Evolutionary conservation across 1,140 invertebrate genomes (phyloP), one percentile per base, ranked within the genome.

Genomic region (Drosophila melanogaster): DNA sequence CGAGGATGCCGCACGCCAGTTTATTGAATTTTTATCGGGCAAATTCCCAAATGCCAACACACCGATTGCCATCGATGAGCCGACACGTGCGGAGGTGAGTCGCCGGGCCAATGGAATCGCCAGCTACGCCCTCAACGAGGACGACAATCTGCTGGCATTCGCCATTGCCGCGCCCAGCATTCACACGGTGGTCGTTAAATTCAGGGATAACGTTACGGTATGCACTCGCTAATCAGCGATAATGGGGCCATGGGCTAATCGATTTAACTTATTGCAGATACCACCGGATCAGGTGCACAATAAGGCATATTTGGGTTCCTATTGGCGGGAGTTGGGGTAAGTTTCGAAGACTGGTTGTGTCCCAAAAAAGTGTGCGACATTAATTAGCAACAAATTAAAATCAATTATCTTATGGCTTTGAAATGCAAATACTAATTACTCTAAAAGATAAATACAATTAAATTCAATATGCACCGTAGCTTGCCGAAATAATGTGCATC

Each of bases 141-240:
- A 92, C 71, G 92, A 92, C 53, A 91, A 86, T 60, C 79, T 92
- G 17, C 51, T 92, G 78, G 92, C 92, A 19, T 91, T 92, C 77
- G 92, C 91, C 53, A 91, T 92, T 14, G 92, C 92, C 51, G 91
- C 92, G 49, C 92, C 92, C 47, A 84, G 78, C 58, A 84, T 91
- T 64, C 91, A 92, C 79, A 86, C 92, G 17, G 92, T 92, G 54
- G 92, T 92, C 58, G 90, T 92, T 47, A 92, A 92, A 78, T 92
- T 92, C 77, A 80, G 85, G 70, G 90, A 92, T 60, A 92, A 91
- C 60, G 90, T 92, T 61, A 90, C 86, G 86, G 91, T 92, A 61
- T 62, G 80, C 49, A 15, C 33, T 15, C 43, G 59, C 66, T 57
- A 70, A 57, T 70, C 58, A 53, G 19, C 37, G 30, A 43, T 41